Conservation (phyloP, 2,113 vertebrate species). For the Collichthys lucidus region DNA sequence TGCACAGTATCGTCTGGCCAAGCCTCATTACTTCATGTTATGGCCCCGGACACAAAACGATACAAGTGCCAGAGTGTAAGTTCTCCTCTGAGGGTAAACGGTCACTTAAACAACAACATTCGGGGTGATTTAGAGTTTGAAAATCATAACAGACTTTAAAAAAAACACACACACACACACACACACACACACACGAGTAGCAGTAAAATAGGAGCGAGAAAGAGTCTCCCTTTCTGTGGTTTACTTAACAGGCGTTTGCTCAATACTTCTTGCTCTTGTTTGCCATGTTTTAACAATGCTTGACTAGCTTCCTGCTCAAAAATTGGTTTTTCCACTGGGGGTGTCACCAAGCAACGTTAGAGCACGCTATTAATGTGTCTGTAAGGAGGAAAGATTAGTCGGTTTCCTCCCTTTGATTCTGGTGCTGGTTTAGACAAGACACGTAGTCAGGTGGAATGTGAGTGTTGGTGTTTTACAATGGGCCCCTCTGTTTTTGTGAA, state of each 20-base stretch:
- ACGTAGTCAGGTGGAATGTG: conserved; percentile 72
- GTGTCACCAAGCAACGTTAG: conserved; percentile 73
- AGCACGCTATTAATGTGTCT: conserved; percentile 58
- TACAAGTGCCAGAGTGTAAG: conserved; percentile 35
- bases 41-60: conserved; percentile 34
- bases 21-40: conserved; percentile 66
- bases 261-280: conserved; percentile 73
- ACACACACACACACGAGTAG: not conserved
- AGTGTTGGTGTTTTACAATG: conserved; percentile 61
- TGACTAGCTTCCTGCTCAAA: conserved; percentile 72
- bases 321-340: conserved; percentile 76
- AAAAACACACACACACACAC: not conserved
- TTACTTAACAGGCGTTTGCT: conserved; percentile 65
- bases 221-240: conserved; percentile 33
- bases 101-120: conserved; percentile 31
- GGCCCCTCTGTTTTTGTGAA: conserved; percentile 59
- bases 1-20: conserved; percentile 64
- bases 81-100: conserved; percentile 36
- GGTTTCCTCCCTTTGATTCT: conserved; percentile 74
- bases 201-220: conserved; percentile 28
- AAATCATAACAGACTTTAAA: conserved; percentile 17
- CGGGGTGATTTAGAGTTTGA: conserved; percentile 8
- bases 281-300: conserved; percentile 76
- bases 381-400: conserved; percentile 72
- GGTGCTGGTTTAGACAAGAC: conserved; percentile 65